Evolutionary conservation across 2,113 vertebrate genomes (phyloP).

Genomic region (Dissostichus mawsoni): DNA sequence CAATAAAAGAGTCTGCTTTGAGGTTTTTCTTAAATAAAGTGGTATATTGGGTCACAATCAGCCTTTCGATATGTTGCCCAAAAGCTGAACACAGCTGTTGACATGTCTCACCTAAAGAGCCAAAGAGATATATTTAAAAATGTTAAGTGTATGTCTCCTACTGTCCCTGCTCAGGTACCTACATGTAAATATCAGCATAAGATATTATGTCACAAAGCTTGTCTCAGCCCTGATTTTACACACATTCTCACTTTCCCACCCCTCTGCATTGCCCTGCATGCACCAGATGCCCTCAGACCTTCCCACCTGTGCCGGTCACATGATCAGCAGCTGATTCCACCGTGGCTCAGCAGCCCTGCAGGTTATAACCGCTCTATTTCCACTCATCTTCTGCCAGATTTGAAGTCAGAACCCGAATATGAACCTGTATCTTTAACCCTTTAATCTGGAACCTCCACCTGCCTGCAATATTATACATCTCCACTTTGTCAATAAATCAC

Average conservation of each 20-base stretch:
- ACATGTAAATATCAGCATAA: slow-evolving; percentile 36
- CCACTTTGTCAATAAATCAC: background rate
- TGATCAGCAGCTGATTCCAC: background rate
- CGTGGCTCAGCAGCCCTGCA: background rate
- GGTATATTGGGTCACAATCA: too few species aligned
- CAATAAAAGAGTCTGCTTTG: too few species aligned
- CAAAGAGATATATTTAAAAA: too few species aligned
- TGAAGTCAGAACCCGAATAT: background rate
- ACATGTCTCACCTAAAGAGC: too few species aligned
- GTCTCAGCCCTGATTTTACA: background rate
- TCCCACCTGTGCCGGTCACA: background rate
- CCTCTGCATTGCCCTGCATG: background rate
- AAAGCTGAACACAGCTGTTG: too few species aligned
- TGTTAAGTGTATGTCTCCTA: too few species aligned
- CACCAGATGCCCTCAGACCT: background rate
- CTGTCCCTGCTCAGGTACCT: too few species aligned
- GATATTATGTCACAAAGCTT: background rate
- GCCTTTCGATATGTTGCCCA: too few species aligned
- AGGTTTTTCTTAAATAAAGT: too few species aligned
- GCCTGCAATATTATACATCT: background rate
- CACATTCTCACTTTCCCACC: background rate
- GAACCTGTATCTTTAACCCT: background rate
- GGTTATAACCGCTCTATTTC: background rate
- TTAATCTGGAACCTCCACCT: background rate
- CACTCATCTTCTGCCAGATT: background rate